Conservation (phyloP, 35 echinoderm and acorn worm genomes). For the Heliocidaris tuberculata region DNA sequence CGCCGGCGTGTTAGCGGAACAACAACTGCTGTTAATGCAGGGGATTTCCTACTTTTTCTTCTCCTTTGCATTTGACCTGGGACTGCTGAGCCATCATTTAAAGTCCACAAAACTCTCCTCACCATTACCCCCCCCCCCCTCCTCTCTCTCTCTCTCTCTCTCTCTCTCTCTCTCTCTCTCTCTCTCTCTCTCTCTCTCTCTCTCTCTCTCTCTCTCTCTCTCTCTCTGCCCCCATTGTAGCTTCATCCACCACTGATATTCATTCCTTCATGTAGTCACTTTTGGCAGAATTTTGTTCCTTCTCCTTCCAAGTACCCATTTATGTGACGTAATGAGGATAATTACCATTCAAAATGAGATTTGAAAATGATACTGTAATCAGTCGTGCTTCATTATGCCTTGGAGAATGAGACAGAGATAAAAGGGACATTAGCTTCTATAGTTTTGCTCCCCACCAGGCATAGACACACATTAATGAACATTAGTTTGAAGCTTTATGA, state of each 20-base stretch:
- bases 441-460: background rate
- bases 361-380: background rate
- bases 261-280: background rate
- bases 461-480: background rate
- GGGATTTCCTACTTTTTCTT: background rate
- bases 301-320: background rate
- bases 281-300: background rate
- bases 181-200: background rate
- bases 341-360: background rate
- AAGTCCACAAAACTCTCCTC: background rate
- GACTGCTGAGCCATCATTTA: background rate
- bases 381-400: background rate
- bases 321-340: background rate
- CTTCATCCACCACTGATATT: no score
- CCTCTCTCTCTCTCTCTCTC: background rate
- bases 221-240: no score
- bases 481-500: background rate
- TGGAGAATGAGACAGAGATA: background rate
- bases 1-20: background rate
- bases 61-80: background rate
- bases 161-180: background rate
- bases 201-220: background rate
- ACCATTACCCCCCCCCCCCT: background rate
- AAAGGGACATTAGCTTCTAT: background rate
- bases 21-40: constrained; percentile 16